Evolutionary conservation across 2,113 vertebrate genomes (phyloP).

Genomic region (Serilophus lunatus): DNA sequence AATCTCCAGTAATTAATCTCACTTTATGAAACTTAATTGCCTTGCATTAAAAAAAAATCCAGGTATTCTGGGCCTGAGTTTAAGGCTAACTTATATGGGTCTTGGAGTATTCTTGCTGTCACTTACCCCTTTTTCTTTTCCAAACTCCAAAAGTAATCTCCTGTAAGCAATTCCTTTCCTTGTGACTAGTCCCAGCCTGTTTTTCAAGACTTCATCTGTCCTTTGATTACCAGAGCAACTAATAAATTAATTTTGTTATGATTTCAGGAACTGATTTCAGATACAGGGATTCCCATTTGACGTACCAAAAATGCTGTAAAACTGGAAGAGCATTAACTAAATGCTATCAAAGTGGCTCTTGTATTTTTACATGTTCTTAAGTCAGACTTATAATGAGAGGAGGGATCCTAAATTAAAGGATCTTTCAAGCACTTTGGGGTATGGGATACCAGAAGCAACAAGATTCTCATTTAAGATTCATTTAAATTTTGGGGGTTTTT

Average conservation of each 20-base stretch:
- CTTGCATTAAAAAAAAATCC: not conserved
- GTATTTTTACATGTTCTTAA: fast-evolving
- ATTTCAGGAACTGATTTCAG: not conserved
- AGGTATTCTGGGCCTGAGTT: not conserved
- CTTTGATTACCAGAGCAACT: not conserved
- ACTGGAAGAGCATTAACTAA: not conserved
- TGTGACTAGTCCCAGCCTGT: not conserved
- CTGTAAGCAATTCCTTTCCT: not conserved
- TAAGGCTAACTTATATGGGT: not conserved
- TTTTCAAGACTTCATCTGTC: not conserved
- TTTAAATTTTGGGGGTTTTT: not conserved
- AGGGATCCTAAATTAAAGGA: not conserved
- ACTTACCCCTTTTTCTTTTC: not conserved
- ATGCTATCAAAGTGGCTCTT: not conserved
- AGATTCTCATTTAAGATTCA: not conserved
- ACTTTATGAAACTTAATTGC: not conserved
- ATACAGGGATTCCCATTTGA: not conserved
- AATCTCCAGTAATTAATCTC: not conserved
- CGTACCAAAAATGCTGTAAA: not conserved
- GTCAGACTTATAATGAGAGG: not conserved
- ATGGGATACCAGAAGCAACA: not conserved
- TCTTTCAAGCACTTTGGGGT: not conserved
- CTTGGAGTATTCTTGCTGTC: not conserved
- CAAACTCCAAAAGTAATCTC: not conserved
- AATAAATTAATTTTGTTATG: not conserved